Conservation (phyloP, 1,140 invertebrate genomes). For the Myzus persicae region DNA sequence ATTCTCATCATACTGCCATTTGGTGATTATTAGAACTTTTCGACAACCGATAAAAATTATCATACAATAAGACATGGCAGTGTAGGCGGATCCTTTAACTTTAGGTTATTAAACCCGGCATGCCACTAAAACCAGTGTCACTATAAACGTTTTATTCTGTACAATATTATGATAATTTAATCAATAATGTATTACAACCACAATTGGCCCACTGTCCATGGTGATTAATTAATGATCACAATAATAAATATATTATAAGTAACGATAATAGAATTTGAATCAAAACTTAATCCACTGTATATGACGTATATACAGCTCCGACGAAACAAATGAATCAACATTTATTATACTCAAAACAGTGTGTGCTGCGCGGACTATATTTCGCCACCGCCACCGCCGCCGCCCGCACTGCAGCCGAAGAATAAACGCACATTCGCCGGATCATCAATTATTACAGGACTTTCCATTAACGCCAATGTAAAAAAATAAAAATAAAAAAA, state of each 20-base stretch:
- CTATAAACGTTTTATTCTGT: not conserved
- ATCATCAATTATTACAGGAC: slow-evolving; percentile 56
- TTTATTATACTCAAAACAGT: slow-evolving; percentile 47
- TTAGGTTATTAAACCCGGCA: too few species aligned
- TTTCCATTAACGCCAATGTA: slow-evolving; percentile 54
- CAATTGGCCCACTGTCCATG: too few species aligned
- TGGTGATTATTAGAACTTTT: too few species aligned
- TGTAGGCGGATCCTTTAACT: not conserved
- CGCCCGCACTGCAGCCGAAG: not conserved
- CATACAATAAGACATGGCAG: not conserved
- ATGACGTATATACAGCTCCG: not conserved
- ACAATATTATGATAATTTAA: not conserved
- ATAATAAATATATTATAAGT: not conserved
- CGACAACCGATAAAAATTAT: not conserved
- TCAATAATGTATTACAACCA: not conserved
- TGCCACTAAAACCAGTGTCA: not conserved
- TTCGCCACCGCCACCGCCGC: not conserved
- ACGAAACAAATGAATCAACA: slow-evolving; percentile 39
- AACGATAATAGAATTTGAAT: not conserved
- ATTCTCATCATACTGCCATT: too few species aligned
- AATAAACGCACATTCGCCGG: slow-evolving; percentile 33
- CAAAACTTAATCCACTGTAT: not conserved
- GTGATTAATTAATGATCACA: not conserved
- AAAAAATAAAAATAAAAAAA: not conserved
- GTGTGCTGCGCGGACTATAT: not conserved